A percentile compares a stretch with the other conserved stretches of the same genome.
Evolutionary conservation across 2,888 invertebrate species (phyloP).

Genomic region (Seira sanloemensis): DNA sequence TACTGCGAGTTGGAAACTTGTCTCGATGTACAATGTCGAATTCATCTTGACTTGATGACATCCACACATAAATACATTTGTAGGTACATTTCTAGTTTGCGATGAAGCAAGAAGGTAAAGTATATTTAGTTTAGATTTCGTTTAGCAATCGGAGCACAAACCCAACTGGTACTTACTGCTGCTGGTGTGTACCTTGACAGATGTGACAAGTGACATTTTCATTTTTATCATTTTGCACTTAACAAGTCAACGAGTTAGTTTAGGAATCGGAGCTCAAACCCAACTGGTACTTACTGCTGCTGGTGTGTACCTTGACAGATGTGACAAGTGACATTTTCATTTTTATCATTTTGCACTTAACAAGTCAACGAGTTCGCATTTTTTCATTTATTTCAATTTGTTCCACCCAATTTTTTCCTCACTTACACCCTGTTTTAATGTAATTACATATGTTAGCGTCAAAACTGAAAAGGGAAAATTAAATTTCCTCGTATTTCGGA

Average conservation of each 20-base stretch:
- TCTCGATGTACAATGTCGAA: too few relatives aligned
- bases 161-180: too few relatives aligned
- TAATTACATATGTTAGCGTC: not conserved
- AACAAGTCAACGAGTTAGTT: not conserved
- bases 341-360: constrained; percentile 28
- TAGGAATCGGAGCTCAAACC: not conserved
- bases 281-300: too few relatives aligned
- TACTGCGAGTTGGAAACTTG: too few relatives aligned
- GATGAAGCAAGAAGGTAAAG: too few relatives aligned
- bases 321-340: constrained; percentile 31
- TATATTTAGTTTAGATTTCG: too few relatives aligned
- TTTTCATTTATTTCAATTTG: not conserved
- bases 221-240: constrained; percentile 32
- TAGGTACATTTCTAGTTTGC: too few relatives aligned
- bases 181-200: constrained; percentile 15
- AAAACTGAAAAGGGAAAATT: too few relatives aligned
- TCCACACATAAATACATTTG: too few relatives aligned
- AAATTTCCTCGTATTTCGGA: too few relatives aligned
- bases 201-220: constrained; percentile 29
- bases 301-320: constrained; percentile 14
- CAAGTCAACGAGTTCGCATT: not conserved
- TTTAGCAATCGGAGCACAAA: not conserved
- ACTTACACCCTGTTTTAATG: not conserved
- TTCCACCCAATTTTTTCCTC: not conserved
- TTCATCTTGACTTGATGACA: too few relatives aligned